Evolutionary conservation across 2,888 invertebrate genomes (phyloP).

Genomic region (Leucophenga montana): DNA sequence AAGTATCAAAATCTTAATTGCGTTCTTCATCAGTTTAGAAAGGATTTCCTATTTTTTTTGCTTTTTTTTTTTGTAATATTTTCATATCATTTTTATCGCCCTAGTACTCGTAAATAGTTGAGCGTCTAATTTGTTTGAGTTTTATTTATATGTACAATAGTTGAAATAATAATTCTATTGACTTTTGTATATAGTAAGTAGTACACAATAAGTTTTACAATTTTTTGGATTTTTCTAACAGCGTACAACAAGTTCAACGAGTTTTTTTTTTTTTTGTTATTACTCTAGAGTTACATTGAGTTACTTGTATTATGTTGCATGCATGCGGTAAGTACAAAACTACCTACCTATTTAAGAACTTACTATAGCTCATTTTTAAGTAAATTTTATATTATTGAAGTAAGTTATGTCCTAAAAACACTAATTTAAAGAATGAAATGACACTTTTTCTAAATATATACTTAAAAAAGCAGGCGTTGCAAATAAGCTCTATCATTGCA

Average conservation of each 20-base stretch:
- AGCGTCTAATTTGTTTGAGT: background rate
- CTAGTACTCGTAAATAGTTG: no score
- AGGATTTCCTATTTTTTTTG: background rate
- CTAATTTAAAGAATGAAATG: no score
- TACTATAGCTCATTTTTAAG: no score
- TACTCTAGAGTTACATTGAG: conserved; percentile 31
- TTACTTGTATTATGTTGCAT: conserved; percentile 34
- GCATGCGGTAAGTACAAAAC: conserved; percentile 60
- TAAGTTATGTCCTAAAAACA: no score
- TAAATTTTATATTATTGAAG: no score
- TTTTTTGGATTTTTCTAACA: background rate
- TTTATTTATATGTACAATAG: no score
- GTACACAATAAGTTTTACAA: background rate
- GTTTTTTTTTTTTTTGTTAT: no score
- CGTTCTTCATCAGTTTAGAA: background rate
- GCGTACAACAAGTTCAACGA: conserved; percentile 19
- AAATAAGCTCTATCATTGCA: no score
- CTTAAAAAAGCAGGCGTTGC: no score
- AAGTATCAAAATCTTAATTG: conserved; percentile 4
- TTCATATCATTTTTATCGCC: background rate
- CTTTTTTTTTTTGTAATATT: background rate
- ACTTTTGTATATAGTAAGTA: no score
- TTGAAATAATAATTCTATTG: no score
- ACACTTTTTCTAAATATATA: no score
- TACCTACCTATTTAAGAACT: conserved; percentile 37